Evolutionary conservation across 2,797 vertebrate genomes (phyloP).

Genomic region (Anguilla pacifica): DNA sequence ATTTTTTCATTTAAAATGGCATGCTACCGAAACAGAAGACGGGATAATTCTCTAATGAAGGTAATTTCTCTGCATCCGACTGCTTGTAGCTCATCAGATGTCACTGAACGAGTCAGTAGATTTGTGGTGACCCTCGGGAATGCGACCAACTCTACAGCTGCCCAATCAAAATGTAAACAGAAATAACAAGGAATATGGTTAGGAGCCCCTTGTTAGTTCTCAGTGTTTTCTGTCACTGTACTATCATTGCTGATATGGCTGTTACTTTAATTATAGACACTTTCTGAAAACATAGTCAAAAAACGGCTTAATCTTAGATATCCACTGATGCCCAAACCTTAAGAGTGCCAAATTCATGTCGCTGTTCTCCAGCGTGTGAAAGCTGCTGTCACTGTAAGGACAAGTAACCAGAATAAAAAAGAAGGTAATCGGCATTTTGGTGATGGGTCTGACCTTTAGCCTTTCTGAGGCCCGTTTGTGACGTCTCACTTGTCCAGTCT

Average conservation of each 20-base stretch:
- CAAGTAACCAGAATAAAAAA: neutral
- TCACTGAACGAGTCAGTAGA: neutral
- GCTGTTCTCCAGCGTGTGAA: neutral
- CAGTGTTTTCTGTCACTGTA: neutral
- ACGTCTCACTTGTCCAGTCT: constrained; percentile 80
- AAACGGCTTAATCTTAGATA: constrained; percentile 20
- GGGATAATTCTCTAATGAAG: neutral
- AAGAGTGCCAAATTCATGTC: neutral
- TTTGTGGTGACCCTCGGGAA: neutral
- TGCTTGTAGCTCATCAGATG: neutral
- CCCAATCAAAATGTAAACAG: neutral
- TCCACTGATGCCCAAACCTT: neutral
- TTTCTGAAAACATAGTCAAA: neutral
- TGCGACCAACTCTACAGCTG: neutral
- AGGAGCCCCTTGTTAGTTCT: neutral
- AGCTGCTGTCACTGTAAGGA: constrained; percentile 11
- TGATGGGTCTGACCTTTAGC: constrained; percentile 38
- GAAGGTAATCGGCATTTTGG: neutral
- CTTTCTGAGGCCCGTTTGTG: constrained; percentile 44
- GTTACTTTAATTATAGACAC: neutral
- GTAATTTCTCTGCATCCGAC: neutral
- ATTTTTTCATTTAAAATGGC: neutral
- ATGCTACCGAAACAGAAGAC: neutral
- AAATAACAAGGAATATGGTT: neutral
- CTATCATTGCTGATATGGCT: neutral